Evolutionary conservation across 2,113 vertebrate genomes (phyloP).

Genomic region (Labeo catla): DNA sequence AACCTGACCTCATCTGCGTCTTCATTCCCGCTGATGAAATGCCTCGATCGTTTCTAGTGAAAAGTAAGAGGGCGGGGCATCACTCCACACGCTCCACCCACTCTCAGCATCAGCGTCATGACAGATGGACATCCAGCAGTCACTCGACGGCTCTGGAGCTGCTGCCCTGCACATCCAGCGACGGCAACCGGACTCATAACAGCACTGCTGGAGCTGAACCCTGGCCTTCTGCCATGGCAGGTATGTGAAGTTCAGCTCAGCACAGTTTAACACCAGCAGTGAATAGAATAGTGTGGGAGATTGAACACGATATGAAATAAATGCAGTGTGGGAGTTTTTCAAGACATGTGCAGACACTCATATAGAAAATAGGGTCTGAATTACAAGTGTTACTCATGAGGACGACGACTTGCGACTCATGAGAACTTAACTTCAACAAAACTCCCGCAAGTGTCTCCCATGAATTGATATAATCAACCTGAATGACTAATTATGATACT

Average conservation of each 20-base stretch:
- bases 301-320: neutral
- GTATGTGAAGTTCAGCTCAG: neutral
- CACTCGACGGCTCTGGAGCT: neutral
- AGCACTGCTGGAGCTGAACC: neutral
- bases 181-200: neutral
- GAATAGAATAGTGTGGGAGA: neutral
- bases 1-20: neutral
- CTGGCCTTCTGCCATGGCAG: neutral
- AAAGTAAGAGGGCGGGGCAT: slow-evolving; percentile 66
- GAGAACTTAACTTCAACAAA: neutral
- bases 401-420: neutral
- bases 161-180: neutral
- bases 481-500: neutral
- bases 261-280: neutral
- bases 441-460: neutral
- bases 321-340: neutral
- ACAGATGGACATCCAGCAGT: neutral
- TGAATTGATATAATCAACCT: neutral
- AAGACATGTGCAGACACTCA: neutral
- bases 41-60: slow-evolving; percentile 79
- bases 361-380: neutral
- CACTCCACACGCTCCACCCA: slow-evolving; percentile 21
- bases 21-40: slow-evolving; percentile 54
- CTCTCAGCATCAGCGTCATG: neutral
- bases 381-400: neutral